Base-by-base conservation (phyloP, 2,113 vertebrate genomes). In the Nicator chloris region DNA sequence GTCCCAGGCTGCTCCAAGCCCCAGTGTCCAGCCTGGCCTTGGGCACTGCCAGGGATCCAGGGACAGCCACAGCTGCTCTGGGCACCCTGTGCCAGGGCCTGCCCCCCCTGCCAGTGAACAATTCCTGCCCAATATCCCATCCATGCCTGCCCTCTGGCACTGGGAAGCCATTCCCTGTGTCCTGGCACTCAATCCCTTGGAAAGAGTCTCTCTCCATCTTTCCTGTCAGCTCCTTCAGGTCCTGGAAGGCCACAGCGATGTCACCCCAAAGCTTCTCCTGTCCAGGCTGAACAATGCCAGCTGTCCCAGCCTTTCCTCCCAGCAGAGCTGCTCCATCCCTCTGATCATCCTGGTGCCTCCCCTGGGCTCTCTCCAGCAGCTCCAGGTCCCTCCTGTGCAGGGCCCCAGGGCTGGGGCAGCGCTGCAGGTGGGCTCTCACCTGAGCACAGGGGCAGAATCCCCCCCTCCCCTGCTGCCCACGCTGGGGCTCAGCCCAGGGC, bases 211-310 rank as follows among this genome's bases (percentile, higher is more conserved):
- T n/a, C n/a, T n/a, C n/a, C n/a, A n/a, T n/a, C n/a, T n/a, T n/a
- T n/a, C n/a, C n/a, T n/a, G n/a, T n/a, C n/a, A 4, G 21, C 57
- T 4, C 47, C 26, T 45, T 26, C 39, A 61, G 47, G 44, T 3
- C 0, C 20, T 51, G 45, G 0, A 42, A 82, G 26, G 15, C 6
- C 65, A 44, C 47, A 63, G 0, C 57, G n/a, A n/a, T n/a, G n/a
- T n/a, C n/a, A n/a, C n/a, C n/a, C n/a, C n/a, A n/a, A n/a, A n/a
- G n/a, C n/a, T n/a, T n/a, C 72, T 59, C 26, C 20, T 30, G 5
- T 47, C 54, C 72, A 75, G 54, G 72, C 64, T 59, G 72, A 47
- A 10, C n/a, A 37, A 0, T 3, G 26, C 42, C 54, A 76, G 27
- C 56, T 47, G 4, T 76, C 9, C 42, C 72, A 75, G 54, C 72